A percentile compares a stretch with the other conserved stretches of the same genome.
These are phyloP conservation scores for Melieria picta DNA, from an alignment of 2,888 invertebrate species.

Conservation along the genomic window DNA sequence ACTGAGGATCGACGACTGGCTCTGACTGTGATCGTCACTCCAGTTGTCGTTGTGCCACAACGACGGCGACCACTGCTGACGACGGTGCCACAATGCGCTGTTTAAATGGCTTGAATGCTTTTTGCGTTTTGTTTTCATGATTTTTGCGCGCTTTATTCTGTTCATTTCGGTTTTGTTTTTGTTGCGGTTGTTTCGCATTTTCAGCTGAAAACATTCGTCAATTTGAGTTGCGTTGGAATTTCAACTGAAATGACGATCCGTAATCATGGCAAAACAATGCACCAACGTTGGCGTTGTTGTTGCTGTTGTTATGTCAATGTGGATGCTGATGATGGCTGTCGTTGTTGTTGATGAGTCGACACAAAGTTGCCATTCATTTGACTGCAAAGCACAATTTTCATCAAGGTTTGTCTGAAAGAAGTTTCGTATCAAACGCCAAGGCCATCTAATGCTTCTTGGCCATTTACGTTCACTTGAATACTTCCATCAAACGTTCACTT, in stretches of 20 bases:
- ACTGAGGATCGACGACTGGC: neutral
- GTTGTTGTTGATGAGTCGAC: no score
- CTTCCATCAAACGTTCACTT: no score
- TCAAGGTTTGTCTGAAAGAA: no score
- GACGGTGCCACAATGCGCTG: constrained; percentile 4
- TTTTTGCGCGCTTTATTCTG: neutral
- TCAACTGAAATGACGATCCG: constrained; percentile 33
- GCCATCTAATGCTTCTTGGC: no score
- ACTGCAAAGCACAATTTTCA: no score
- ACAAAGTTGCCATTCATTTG: no score
- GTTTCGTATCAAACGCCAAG: no score
- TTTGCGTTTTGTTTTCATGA: neutral
- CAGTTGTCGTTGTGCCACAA: constrained; percentile 1
- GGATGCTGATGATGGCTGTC: no score
- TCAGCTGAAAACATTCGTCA: constrained; percentile 33
- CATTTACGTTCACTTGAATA: no score
- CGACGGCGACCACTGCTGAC: neutral
- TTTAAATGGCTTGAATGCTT: neutral
- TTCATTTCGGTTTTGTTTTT: neutral
- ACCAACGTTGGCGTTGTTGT: constrained; percentile 16
- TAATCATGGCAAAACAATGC: constrained; percentile 28
- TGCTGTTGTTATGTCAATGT: no score
- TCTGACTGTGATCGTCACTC: neutral
- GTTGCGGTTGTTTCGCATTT: constrained; percentile 23
- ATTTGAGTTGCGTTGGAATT: constrained; percentile 36